phyloP scores from a whole-genome alignment of 2,113 vertebrate species.

The Procavia capensis region DNA sequence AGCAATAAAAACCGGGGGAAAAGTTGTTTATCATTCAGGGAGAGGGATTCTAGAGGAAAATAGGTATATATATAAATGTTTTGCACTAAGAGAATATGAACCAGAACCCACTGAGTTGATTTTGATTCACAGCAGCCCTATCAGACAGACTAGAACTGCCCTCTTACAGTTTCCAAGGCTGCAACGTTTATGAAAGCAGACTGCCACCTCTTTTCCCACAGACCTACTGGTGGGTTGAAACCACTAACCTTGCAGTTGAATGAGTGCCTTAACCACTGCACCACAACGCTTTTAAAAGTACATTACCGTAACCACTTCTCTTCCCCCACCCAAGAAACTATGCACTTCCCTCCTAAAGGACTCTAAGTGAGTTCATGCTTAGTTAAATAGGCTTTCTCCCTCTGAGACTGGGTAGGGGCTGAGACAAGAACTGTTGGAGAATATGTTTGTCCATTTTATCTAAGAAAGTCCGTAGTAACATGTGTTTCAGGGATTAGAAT shows the following conservation, averaged over 20 bases:
- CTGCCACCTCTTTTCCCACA: background rate
- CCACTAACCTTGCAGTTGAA: too few relatives aligned
- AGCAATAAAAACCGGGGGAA: background rate
- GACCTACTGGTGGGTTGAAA: background rate
- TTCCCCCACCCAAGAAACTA: background rate
- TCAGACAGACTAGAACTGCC: background rate
- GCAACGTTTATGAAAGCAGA: background rate
- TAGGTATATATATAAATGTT: background rate
- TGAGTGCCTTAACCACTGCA: background rate
- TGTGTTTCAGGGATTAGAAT: constrained; percentile 55
- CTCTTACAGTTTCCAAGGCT: background rate
- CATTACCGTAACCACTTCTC: background rate
- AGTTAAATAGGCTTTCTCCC: background rate
- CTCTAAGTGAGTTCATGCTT: background rate
- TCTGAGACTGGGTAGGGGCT: background rate
- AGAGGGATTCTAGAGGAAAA: background rate
- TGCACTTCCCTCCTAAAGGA: background rate
- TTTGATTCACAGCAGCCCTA: background rate
- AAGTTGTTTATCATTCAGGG: background rate
- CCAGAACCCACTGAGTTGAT: background rate
- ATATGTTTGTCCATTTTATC: constrained; percentile 17
- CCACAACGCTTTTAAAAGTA: background rate
- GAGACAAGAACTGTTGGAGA: background rate
- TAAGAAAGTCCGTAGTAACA: constrained; percentile 52
- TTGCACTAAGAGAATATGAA: background rate